Conservation (phyloP, 1,140 invertebrate species). For the Phymorhynchus buccinoides region DNA sequence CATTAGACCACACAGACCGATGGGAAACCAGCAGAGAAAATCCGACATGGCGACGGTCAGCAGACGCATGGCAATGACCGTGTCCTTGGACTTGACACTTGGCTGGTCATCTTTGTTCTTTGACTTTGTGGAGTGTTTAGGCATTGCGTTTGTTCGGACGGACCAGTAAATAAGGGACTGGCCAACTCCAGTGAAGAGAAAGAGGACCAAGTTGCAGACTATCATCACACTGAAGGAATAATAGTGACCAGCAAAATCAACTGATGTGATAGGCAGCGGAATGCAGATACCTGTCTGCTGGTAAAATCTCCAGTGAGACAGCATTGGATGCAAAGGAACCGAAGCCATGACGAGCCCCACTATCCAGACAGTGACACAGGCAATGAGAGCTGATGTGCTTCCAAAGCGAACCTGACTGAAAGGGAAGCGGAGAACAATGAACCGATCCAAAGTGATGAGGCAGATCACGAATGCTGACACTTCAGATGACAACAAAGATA, state of each 20-base stretch:
- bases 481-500: background rate
- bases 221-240: slow-evolving; percentile 15
- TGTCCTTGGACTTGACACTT: too few species aligned
- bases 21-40: background rate
- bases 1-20: too few species aligned
- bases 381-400: background rate
- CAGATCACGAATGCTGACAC: slow-evolving; percentile 12
- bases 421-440: background rate
- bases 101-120: too few species aligned
- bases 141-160: background rate
- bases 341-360: too few species aligned
- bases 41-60: background rate
- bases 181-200: background rate
- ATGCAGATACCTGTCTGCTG: slow-evolving; percentile 9
- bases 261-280: background rate
- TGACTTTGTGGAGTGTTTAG: too few species aligned
- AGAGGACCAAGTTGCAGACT: slow-evolving; percentile 1
- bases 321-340: too few species aligned
- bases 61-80: background rate
- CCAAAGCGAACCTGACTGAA: background rate
- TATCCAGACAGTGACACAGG: too few species aligned
- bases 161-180: slow-evolving; percentile 12
- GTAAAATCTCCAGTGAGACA: background rate
- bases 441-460: slow-evolving; percentile 19
- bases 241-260: background rate